phyloP scores from a whole-genome alignment of 1,140 invertebrate species.

The Temnothorax longispinosus region DNA sequence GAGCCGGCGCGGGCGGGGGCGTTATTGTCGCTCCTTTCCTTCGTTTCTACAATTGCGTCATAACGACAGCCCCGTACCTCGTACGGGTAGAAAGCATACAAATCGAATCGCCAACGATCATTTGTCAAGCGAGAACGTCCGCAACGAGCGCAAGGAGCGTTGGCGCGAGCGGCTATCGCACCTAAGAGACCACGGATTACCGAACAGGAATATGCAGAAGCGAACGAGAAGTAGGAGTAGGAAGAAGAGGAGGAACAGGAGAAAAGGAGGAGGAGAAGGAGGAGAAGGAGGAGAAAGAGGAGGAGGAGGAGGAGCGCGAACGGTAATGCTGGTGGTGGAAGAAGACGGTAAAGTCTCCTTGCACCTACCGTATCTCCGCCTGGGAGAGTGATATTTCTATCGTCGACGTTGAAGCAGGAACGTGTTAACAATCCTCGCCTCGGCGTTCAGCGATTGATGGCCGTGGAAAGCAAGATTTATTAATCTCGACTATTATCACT shows the following conservation, averaged over 20 bases:
- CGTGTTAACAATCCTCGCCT: constrained; percentile 77
- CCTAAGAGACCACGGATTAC: constrained; percentile 70
- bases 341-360: constrained; percentile 58
- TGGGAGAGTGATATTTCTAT: constrained; percentile 80
- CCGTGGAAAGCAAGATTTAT: constrained; percentile 78
- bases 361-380: constrained; percentile 71
- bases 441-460: constrained; percentile 77
- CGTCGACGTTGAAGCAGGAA: constrained; percentile 68
- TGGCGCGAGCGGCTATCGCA: constrained; percentile 61
- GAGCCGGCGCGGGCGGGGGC: constrained; percentile 69
- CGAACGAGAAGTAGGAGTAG: constrained; percentile 18
- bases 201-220: constrained; percentile 47
- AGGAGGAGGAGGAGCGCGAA: constrained; percentile 30
- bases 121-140: constrained; percentile 76
- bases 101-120: constrained; percentile 74
- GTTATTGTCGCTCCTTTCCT: constrained; percentile 71
- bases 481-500: constrained; percentile 76
- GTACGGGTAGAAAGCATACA: constrained; percentile 73
- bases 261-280: constrained; percentile 3
- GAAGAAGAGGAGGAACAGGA: constrained; percentile 11
- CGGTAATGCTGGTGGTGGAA: constrained; percentile 54
- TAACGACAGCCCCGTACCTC: constrained; percentile 12
- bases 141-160: constrained; percentile 33
- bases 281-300: neutral
- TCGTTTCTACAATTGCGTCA: constrained; percentile 73